phyloP scores from a whole-genome alignment of 1,140 invertebrate species.

The Leptinotarsa lineolata region DNA sequence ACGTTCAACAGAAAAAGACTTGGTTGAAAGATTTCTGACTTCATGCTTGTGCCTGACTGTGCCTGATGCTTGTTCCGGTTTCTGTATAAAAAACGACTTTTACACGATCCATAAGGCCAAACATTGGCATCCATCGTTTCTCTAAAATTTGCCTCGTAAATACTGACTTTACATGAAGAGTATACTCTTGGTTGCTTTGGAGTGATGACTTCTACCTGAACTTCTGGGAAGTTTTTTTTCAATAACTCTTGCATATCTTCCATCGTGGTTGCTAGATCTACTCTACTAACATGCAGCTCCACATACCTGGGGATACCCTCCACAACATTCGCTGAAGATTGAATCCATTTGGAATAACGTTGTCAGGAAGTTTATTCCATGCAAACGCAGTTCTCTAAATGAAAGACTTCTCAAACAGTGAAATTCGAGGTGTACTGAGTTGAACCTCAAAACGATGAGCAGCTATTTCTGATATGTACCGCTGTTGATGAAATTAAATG shows the following conservation, averaged over 20 bases:
- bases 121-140: constrained; percentile 12
- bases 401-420: no score
- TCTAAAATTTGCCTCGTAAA: constrained; percentile 14
- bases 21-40: constrained; percentile 7
- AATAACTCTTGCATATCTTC: constrained; percentile 6
- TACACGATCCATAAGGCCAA: constrained; percentile 10
- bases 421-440: no score
- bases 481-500: no score
- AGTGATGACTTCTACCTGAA: constrained; percentile 5
- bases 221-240: constrained; percentile 10
- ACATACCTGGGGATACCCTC: constrained; percentile 15
- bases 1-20: constrained; percentile 10
- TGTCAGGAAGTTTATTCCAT: no score
- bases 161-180: constrained; percentile 8
- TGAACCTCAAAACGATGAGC: no score
- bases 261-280: constrained; percentile 9
- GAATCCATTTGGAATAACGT: no score
- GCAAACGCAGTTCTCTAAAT: no score
- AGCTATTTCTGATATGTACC: no score
- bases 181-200: constrained; percentile 13
- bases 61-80: constrained; percentile 13
- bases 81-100: constrained; percentile 11
- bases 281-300: constrained; percentile 14
- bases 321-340: constrained; percentile 14
- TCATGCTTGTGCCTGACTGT: no score